Percentiles rank a stretch among this genome's conserved stretches.
Conservation (phyloP, 2,113 vertebrate species). For the Beaufortia kweichowensis region DNA sequence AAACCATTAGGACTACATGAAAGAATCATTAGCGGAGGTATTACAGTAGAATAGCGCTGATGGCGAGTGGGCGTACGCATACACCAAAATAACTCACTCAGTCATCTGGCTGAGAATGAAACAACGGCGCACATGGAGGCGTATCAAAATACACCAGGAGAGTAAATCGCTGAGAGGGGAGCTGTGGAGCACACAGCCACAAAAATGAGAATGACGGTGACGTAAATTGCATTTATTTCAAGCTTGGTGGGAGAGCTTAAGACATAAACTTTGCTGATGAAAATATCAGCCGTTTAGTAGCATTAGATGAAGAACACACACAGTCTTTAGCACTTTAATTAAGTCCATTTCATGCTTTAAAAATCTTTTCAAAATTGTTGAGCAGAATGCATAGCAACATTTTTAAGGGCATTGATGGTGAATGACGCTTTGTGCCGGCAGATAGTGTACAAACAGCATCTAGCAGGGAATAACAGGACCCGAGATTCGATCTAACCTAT, state of each 20-base stretch:
- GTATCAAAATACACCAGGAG: constrained; percentile 27
- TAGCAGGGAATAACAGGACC: too few relatives aligned
- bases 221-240: constrained; percentile 12
- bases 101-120: constrained; percentile 40
- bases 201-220: constrained; percentile 18
- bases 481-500: too few relatives aligned
- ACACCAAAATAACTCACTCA: constrained; percentile 36
- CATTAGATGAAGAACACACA: not conserved
- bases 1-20: constrained; percentile 9
- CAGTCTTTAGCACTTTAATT: too few relatives aligned
- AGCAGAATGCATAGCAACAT: too few relatives aligned
- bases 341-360: too few relatives aligned
- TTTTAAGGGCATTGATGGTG: too few relatives aligned
- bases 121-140: constrained; percentile 35
- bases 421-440: too few relatives aligned
- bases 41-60: constrained; percentile 28
- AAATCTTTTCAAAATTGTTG: too few relatives aligned
- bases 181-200: not conserved
- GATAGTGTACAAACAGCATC: too few relatives aligned
- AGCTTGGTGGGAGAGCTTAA: constrained; percentile 17
- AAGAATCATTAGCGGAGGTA: constrained; percentile 14
- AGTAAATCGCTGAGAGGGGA: constrained; percentile 23
- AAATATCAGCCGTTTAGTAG: not conserved
- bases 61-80: constrained; percentile 18
- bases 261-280: not conserved